phyloP scores from a whole-genome alignment of 64 coral and sea anemone species.

The Orbicella faveolata region DNA sequence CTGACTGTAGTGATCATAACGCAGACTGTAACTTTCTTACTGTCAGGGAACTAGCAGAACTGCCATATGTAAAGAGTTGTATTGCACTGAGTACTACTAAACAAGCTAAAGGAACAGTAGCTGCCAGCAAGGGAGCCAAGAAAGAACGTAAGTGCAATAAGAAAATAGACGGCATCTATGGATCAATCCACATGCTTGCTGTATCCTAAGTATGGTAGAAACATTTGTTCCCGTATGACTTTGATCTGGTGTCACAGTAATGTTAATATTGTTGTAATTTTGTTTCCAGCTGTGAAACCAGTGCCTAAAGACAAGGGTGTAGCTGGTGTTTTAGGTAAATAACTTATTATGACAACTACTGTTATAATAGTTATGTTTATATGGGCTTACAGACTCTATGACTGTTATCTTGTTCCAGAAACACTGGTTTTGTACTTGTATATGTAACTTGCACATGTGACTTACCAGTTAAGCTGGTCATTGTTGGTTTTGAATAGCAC shows the following conservation, averaged over 20 bases:
- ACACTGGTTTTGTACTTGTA: no score
- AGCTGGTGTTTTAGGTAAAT: conserved; percentile 81
- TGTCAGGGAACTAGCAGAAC: conserved; percentile 75
- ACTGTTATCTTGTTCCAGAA: no score
- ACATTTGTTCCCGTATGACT: no score
- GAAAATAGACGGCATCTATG: no score
- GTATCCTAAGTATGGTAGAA: no score
- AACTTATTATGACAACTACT: neutral
- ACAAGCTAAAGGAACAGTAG: conserved; percentile 8
- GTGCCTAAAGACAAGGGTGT: conserved; percentile 94
- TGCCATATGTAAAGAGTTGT: conserved; percentile 88
- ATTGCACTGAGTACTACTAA: conserved; percentile 32
- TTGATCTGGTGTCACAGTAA: neutral
- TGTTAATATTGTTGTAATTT: neutral
- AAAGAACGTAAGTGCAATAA: conserved; percentile 22
- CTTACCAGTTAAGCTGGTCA: no score
- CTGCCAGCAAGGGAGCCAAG: conserved; percentile 22
- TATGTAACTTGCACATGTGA: no score
- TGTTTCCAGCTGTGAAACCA: conserved; percentile 62
- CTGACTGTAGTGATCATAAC: no score
- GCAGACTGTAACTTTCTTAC: neutral
- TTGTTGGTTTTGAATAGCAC: no score
- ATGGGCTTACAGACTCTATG: no score
- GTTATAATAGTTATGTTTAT: no score
- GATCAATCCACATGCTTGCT: no score